phyloP scores from a whole-genome alignment of 2,888 invertebrate species.

The Rhopalosiphum nymphaeae region DNA sequence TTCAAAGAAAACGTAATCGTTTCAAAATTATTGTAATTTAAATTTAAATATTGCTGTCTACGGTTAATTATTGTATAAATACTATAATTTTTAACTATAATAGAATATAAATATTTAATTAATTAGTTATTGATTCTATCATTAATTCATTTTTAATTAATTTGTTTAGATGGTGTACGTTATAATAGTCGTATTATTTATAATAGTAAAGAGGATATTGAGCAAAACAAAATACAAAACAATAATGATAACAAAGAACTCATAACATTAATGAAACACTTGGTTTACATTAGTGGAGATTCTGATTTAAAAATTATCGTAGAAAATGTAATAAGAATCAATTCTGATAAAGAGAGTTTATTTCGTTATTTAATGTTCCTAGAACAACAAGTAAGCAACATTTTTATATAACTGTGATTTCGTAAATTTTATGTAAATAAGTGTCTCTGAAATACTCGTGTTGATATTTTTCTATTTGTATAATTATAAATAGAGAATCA shows the following conservation, averaged over 20 bases:
- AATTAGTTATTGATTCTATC: no score
- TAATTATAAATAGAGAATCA: neutral
- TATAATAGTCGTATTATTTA: neutral
- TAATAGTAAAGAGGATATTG: neutral
- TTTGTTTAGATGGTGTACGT: neutral
- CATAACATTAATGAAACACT: neutral
- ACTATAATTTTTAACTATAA: neutral
- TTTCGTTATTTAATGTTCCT: neutral
- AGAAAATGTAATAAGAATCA: neutral
- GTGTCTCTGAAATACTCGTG: neutral
- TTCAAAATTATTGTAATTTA: neutral
- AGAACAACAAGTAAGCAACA: slow-evolving; percentile 9
- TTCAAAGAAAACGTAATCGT: neutral
- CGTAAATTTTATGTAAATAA: neutral
- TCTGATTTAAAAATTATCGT: neutral
- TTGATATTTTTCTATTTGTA: neutral
- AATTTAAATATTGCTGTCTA: neutral
- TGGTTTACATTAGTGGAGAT: slow-evolving; percentile 4
- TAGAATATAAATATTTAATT: neutral
- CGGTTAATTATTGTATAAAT: neutral
- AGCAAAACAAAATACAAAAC: neutral
- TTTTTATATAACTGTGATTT: neutral
- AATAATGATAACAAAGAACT: neutral
- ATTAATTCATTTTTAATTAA: no score
- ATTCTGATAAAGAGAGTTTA: neutral